phyloP scores from a whole-genome alignment of 2,113 vertebrate species.

The Lampris incognitus region DNA sequence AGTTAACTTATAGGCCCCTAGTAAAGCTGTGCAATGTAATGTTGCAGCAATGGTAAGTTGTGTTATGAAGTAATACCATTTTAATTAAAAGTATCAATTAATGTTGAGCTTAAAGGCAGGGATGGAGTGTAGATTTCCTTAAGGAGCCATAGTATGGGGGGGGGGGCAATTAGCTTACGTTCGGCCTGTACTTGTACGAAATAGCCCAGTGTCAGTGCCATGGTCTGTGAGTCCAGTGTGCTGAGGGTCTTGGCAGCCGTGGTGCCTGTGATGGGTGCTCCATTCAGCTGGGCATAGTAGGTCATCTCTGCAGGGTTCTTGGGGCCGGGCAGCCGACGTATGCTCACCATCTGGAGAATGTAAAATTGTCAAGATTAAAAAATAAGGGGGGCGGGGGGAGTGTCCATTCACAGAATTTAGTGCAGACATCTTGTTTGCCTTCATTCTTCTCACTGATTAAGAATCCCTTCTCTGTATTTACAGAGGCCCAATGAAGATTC shows the following conservation, averaged over 20 bases:
- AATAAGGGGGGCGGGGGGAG: too few relatives aligned
- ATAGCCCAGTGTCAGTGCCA: constrained; percentile 95
- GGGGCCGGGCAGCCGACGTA: constrained; percentile 91
- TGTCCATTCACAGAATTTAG: too few relatives aligned
- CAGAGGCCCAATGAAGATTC: constrained; percentile 28
- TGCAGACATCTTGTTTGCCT: not conserved
- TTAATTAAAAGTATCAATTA: too few relatives aligned
- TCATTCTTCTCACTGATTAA: constrained; percentile 25
- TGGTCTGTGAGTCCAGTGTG: constrained; percentile 95
- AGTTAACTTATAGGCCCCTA: too few relatives aligned
- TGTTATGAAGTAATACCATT: too few relatives aligned
- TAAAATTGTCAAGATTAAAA: too few relatives aligned
- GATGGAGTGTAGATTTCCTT: too few relatives aligned
- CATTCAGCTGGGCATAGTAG: constrained; percentile 91
- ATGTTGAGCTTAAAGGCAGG: not conserved
- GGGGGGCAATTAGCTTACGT: constrained; percentile 82
- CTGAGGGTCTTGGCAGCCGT: constrained; percentile 94
- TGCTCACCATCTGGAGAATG: constrained; percentile 92
- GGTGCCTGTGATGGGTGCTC: constrained; percentile 89
- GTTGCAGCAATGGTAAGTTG: too few relatives aligned
- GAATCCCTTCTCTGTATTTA: not conserved
- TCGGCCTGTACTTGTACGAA: constrained; percentile 97
- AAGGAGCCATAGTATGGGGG: not conserved
- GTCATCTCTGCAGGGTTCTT: constrained; percentile 96
- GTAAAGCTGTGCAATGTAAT: too few relatives aligned